phyloP scores from a whole-genome alignment of 2,888 invertebrate species.

The Cancer borealis region DNA sequence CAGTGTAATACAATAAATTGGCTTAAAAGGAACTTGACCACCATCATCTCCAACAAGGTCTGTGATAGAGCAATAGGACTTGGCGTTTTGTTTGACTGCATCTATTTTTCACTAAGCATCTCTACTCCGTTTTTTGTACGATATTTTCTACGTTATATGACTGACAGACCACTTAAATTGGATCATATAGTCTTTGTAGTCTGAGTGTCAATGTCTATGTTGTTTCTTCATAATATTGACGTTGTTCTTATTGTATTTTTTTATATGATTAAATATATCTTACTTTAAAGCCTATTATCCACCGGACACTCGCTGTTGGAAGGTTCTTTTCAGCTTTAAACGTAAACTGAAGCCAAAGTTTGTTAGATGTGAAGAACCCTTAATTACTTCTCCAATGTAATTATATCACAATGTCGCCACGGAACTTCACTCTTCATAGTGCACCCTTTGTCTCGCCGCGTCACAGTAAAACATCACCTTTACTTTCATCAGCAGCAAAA shows the following conservation, averaged over 20 bases:
- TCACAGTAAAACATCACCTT: conserved; percentile 5
- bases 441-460: not conserved
- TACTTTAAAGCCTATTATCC: not conserved
- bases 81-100: too few relatives aligned
- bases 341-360: not conserved
- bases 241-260: not conserved
- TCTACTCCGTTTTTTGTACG: too few relatives aligned
- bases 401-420: not conserved
- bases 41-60: too few relatives aligned
- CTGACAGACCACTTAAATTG: too few relatives aligned
- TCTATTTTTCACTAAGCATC: too few relatives aligned
- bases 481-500: not conserved
- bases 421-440: not conserved
- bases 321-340: not conserved
- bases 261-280: not conserved
- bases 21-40: too few relatives aligned
- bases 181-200: too few relatives aligned
- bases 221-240: not conserved
- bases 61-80: too few relatives aligned
- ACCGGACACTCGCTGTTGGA: too few relatives aligned
- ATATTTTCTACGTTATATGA: too few relatives aligned
- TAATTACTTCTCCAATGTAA: not conserved
- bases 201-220: too few relatives aligned
- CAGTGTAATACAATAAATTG: too few relatives aligned
- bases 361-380: not conserved